A percentile compares a stretch with the other conserved stretches of the same genome.
Evolutionary conservation across 2,797 vertebrate genomes (phyloP).

Genomic region (Muscicapa striata): DNA sequence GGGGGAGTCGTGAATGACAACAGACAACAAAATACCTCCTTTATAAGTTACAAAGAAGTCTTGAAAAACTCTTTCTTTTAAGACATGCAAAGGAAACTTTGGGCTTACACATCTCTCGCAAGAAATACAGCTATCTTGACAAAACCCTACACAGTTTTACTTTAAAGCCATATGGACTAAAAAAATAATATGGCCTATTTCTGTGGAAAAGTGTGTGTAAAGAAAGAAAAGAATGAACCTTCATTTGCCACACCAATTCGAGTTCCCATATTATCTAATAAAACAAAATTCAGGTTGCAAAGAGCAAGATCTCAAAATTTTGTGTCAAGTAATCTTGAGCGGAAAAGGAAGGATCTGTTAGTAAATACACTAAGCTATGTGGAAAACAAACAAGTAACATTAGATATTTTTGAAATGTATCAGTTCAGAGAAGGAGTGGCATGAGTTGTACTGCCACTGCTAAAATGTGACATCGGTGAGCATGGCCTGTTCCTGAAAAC

Average conservation of each 20-base stretch:
- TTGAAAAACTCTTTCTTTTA: not conserved
- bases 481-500: accelerated
- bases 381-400: not conserved
- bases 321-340: not conserved
- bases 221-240: not conserved
- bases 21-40: not conserved
- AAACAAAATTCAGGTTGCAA: not conserved
- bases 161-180: not conserved
- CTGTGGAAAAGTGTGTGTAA: not conserved
- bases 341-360: not conserved
- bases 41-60: not conserved
- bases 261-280: not conserved
- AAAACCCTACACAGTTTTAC: not conserved
- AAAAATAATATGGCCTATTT: not conserved
- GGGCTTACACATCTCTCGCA: not conserved
- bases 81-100: not conserved
- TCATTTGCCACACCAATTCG: not conserved
- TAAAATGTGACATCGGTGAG: not conserved
- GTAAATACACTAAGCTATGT: not conserved
- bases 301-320: not conserved
- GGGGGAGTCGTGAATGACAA: too few species aligned
- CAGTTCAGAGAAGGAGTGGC: not conserved
- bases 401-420: not conserved
- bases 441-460: not conserved
- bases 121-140: not conserved